phyloP scores from a whole-genome alignment of 2,113 vertebrate genomes.

The Lipophrys pholis region DNA sequence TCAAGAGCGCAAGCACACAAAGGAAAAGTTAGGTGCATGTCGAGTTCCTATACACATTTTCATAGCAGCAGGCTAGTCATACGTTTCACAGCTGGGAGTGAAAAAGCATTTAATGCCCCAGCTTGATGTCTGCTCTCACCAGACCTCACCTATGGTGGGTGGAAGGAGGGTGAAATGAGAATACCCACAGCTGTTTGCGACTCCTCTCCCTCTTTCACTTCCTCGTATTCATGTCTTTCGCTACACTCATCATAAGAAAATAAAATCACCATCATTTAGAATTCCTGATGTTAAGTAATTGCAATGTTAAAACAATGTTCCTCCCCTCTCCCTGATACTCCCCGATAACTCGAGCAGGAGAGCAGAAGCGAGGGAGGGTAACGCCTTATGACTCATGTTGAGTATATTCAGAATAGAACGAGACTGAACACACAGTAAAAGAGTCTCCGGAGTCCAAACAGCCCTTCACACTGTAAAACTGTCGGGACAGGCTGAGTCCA shows the following conservation, averaged over 20 bases:
- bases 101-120: constrained; percentile 66
- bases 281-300: constrained; percentile 11
- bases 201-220: constrained; percentile 2
- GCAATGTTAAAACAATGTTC: constrained; percentile 23
- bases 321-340: constrained; percentile 19
- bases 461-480: constrained; percentile 65
- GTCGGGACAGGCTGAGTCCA: constrained; percentile 52
- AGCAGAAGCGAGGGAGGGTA: constrained; percentile 54
- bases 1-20: background rate
- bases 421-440: constrained; percentile 48
- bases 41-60: constrained; percentile 37
- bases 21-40: constrained; percentile 20
- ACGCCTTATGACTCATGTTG: constrained; percentile 69
- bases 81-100: constrained; percentile 64
- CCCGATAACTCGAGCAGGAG: constrained; percentile 56
- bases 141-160: constrained; percentile 24
- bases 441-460: constrained; percentile 52
- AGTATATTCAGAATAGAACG: constrained; percentile 56
- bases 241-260: background rate
- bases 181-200: constrained; percentile 36
- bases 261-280: constrained; percentile 1
- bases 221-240: background rate
- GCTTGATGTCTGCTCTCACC: constrained; percentile 55
- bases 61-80: constrained; percentile 45
- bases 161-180: constrained; percentile 23